Evolutionary conservation across 2,797 vertebrate species (phyloP).

Genomic region (Craterocephalus amniculus): DNA sequence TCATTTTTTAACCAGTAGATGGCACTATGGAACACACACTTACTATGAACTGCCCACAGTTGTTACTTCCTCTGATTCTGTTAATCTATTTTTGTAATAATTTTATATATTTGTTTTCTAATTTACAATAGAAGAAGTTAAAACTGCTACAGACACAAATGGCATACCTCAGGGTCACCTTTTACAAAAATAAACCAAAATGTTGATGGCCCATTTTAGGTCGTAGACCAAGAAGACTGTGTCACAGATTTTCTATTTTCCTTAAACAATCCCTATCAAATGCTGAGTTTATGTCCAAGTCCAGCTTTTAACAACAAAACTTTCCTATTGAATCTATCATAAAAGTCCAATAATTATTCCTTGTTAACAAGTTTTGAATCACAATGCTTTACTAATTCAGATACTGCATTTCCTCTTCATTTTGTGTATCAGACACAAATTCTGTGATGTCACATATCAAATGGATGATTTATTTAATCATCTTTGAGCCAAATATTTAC

Average conservation of each 20-base stretch:
- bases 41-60: not conserved
- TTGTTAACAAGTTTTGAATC: not conserved
- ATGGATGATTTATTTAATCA: conserved; percentile 17
- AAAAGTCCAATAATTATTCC: not conserved
- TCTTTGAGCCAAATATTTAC: conserved; percentile 25
- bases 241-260: conserved; percentile 1
- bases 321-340: not conserved
- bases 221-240: conserved; percentile 50
- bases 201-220: conserved; percentile 31
- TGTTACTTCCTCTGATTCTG: conserved; percentile 25
- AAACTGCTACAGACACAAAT: conserved; percentile 45
- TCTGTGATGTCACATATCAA: conserved; percentile 15
- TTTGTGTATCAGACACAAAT: conserved; percentile 6
- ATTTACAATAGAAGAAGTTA: conserved; percentile 29
- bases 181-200: conserved; percentile 29
- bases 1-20: conserved; percentile 65
- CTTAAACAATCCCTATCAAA: conserved; percentile 15
- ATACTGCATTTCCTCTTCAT: not conserved
- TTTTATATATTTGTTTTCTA: not conserved
- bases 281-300: conserved; percentile 19
- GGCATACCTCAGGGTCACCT: conserved; percentile 48
- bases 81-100: conserved; percentile 11
- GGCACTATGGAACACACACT: conserved; percentile 50
- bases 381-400: conserved; percentile 6
- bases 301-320: conserved; percentile 9